A percentile compares a stretch with the other conserved stretches of the same genome.
Evolutionary conservation across 2,113 vertebrate genomes (phyloP).

Genomic region (Bujurquina vittata): DNA sequence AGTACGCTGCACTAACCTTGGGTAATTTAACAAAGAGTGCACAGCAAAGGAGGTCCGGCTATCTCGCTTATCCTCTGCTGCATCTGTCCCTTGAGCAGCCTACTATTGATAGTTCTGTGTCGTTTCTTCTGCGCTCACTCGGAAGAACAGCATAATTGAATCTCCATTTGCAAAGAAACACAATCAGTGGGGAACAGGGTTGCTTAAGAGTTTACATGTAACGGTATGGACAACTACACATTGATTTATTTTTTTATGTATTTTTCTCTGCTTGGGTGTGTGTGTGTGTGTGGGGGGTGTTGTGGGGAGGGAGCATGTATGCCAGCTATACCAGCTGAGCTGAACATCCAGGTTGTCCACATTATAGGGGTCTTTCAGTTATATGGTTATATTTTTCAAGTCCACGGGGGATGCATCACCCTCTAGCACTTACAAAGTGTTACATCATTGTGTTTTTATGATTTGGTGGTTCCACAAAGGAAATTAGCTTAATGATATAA

Average conservation of each 20-base stretch:
- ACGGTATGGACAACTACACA: constrained; percentile 37
- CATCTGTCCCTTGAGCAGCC: constrained; percentile 51
- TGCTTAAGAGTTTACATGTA: constrained; percentile 58
- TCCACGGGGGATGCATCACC: not conserved
- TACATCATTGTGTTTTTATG: constrained; percentile 31
- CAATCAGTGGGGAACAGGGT: constrained; percentile 61
- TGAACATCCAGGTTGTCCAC: not conserved
- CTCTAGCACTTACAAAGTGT: constrained; percentile 9
- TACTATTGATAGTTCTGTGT: constrained; percentile 50
- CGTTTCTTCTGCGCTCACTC: constrained; percentile 57
- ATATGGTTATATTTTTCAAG: not conserved
- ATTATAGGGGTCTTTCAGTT: not conserved
- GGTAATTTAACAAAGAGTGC: constrained; percentile 70
- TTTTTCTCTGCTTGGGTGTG: not conserved
- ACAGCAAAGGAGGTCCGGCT: constrained; percentile 42
- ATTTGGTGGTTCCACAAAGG: not conserved
- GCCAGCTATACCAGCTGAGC: not conserved
- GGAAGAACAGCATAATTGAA: constrained; percentile 72
- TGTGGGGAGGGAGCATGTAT: not conserved
- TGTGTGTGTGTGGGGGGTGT: not conserved
- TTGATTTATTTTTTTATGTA: not conserved
- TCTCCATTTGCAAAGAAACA: constrained; percentile 65
- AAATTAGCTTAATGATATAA: constrained; percentile 8
- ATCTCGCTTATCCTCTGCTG: constrained; percentile 38
- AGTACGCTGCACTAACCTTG: constrained; percentile 63